These are phyloP conservation scores for Onychomys leucogaster DNA, from an alignment of 2,797 vertebrate species.

Conservation along the genomic window DNA sequence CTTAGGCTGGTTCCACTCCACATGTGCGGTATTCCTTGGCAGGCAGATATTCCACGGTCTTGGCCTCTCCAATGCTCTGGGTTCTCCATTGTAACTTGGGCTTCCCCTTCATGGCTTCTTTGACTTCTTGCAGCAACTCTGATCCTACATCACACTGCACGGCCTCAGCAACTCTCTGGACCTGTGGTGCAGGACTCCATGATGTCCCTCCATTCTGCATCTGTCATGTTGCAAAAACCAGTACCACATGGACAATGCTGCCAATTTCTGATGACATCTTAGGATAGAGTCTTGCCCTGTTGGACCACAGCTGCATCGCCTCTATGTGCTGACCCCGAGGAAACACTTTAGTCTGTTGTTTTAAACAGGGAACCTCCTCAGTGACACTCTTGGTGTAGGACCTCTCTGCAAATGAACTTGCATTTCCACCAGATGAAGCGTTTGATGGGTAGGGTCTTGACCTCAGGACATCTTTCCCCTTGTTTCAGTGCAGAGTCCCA, in stretches of 20 bases:
- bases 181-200: neutral
- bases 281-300: neutral
- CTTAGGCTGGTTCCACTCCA: neutral
- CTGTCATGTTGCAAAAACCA: neutral
- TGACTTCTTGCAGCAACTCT: neutral
- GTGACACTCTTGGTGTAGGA: too few species aligned
- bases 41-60: neutral
- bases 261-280: neutral
- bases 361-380: neutral
- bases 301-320: too few species aligned
- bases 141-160: neutral
- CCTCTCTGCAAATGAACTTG: neutral
- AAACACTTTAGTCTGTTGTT: neutral
- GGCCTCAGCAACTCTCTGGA: neutral
- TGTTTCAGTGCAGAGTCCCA: too few species aligned
- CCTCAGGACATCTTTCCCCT: neutral
- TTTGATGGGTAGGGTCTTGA: neutral
- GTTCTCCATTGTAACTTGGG: neutral
- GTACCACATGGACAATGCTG: neutral
- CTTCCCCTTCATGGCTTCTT: neutral
- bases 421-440: neutral
- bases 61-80: neutral
- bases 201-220: neutral
- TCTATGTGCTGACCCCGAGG: neutral
- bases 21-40: neutral